Conservation (phyloP, 2,113 vertebrate species). For the Callipepla californica region DNA sequence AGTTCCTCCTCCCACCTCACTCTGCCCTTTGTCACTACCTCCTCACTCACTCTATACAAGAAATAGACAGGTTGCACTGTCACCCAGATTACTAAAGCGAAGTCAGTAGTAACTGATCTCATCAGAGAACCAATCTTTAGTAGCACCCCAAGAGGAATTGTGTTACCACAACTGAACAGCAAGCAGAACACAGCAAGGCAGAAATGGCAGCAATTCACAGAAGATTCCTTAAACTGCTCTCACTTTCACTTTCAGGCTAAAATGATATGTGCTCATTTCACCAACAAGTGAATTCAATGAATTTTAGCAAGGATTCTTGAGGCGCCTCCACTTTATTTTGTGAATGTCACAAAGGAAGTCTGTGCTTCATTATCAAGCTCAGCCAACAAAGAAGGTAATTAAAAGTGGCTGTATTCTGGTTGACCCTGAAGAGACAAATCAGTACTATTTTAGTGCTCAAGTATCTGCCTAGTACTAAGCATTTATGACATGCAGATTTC, state of each 20-base stretch:
- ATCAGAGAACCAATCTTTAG: not conserved
- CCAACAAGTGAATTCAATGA: not conserved
- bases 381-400: not conserved
- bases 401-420: not conserved
- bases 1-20: not conserved
- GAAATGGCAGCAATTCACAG: not conserved
- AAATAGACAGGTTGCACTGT: not conserved
- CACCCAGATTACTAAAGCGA: not conserved
- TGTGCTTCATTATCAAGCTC: not conserved
- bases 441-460: not conserved
- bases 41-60: not conserved
- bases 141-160: fast-evolving
- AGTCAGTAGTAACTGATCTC: not conserved
- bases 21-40: not conserved
- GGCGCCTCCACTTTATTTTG: not conserved
- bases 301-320: not conserved
- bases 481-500: not conserved
- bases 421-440: not conserved
- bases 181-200: not conserved
- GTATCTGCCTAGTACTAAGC: not conserved
- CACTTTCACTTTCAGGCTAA: not conserved
- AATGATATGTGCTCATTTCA: not conserved
- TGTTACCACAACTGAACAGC: not conserved
- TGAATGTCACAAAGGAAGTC: not conserved
- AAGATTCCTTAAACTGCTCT: not conserved